These are phyloP conservation scores for Acleris literana DNA, from an alignment of 2,888 invertebrate genomes.

Conservation along the genomic window DNA sequence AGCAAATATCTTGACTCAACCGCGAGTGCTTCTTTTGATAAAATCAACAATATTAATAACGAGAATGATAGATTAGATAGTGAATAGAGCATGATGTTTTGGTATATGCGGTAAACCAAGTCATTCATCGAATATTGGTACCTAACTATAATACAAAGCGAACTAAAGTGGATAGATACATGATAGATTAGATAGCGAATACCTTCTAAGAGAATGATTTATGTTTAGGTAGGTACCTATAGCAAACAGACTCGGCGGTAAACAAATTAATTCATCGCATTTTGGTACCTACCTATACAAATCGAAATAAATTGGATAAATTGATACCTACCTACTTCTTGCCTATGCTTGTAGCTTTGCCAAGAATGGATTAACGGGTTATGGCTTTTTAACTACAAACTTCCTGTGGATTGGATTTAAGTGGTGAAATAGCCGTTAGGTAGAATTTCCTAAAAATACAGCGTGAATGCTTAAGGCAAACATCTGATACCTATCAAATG, in stretches of 20 bases:
- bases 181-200: no score
- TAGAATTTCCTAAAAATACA: conserved; percentile 34
- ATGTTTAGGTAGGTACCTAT: no score
- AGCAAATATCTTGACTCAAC: conserved; percentile 6
- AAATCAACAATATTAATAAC: conserved; percentile 30
- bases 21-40: conserved; percentile 26
- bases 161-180: no score
- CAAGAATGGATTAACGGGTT: conserved; percentile 6
- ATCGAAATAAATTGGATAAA: no score
- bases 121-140: conserved; percentile 13
- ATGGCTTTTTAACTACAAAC: conserved; percentile 20
- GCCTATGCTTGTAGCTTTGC: no score
- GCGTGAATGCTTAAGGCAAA: conserved; percentile 27
- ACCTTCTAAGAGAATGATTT: no score
- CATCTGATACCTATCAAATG: conserved; percentile 27
- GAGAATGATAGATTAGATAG: conserved; percentile 23
- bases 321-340: no score
- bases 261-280: no score
- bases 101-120: conserved; percentile 20
- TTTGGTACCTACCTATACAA: no score
- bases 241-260: no score
- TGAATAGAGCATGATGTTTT: conserved; percentile 19
- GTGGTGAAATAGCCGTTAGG: conserved; percentile 10
- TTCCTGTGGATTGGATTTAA: conserved; percentile 34
- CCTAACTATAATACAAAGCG: background rate